Base-by-base conservation (phyloP, 2,797 vertebrate species). In the Alosa sapidissima region DNA sequence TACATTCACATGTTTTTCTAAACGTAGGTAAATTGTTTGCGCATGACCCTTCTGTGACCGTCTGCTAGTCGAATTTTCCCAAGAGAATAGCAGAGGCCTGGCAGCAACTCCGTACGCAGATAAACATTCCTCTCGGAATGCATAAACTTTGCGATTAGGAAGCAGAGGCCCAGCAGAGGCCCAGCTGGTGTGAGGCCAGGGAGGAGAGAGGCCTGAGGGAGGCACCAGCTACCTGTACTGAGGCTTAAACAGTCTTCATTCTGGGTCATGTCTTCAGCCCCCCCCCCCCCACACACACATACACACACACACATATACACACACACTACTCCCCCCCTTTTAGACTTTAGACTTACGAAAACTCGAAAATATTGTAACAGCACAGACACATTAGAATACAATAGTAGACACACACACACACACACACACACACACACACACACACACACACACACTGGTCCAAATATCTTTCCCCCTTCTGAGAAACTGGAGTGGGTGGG, bases 51-150 rank as follows among this genome's bases (percentile, higher is more conserved):
- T 75, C 81, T 60, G 13, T 78, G 85, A 52, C 84, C 33, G 68
- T 81, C 58, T 81, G 60, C 55, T 65, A 49, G 81, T 78, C 48
- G 62, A n/a, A 48, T 65, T 86, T 89, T 87, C 83, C 72, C 84
- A 48, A n/a, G 68, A 82, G 85, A 89, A 28, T 9, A 78, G 83
- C 62, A 68, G 48, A 65, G 78, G 82, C 62, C 47, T 49, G 65
- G 28, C 60, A 83, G 83, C 54, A 86, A 75, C 85, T 81, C 49
- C 9, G 8, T 28, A 47, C 52, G 68, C 68, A 84, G 84, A 84
- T 83, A 88, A 86, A 88, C 87, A 85, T 62, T 87, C 65, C 48
- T 48, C 49, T 86, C 14, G 84, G 84, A 84, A 86, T 84, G 78
- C 82, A 83, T 45, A 82, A 51, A 85, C 84, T 85, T 81, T 75